Evolutionary conservation across 2,888 invertebrate genomes (phyloP).

Genomic region (Argyra leucocephala): DNA sequence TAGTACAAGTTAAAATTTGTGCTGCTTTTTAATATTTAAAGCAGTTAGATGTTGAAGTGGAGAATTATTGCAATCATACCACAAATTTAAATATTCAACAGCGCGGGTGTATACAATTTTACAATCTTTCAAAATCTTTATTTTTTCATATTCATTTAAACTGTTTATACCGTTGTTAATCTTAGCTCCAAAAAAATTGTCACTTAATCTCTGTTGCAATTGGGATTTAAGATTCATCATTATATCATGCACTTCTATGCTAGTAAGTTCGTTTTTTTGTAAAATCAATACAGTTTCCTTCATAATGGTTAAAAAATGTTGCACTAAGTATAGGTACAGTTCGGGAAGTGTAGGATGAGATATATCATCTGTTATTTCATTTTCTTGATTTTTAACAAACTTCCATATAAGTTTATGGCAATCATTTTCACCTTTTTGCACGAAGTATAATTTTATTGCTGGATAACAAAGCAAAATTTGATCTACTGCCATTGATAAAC

Average conservation of each 20-base stretch:
- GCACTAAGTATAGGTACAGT: slow-evolving; percentile 9
- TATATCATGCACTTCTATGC: slow-evolving; percentile 9
- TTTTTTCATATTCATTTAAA: slow-evolving; percentile 8
- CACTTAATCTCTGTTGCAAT: slow-evolving; percentile 5
- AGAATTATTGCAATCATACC: slow-evolving; percentile 11
- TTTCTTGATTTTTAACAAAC: slow-evolving; percentile 8
- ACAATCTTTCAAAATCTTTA: not conserved
- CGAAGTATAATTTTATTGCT: not conserved
- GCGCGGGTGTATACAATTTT: slow-evolving; percentile 9
- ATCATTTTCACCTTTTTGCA: not conserved
- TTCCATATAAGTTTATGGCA: not conserved
- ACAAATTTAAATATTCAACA: slow-evolving; percentile 10
- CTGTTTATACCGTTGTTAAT: slow-evolving; percentile 10
- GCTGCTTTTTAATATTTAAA: not conserved
- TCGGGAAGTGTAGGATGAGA: slow-evolving; percentile 8
- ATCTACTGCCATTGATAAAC: slow-evolving; percentile 11
- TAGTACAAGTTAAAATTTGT: slow-evolving; percentile 10
- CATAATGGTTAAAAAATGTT: slow-evolving; percentile 10
- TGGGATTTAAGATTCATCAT: not conserved
- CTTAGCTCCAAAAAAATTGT: slow-evolving; percentile 8
- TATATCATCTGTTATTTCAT: slow-evolving; percentile 4
- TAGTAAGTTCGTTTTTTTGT: slow-evolving; percentile 9
- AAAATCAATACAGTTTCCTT: slow-evolving; percentile 5
- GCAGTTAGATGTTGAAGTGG: slow-evolving; percentile 9
- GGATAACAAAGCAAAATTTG: slow-evolving; percentile 12